Evolutionary conservation across 1,140 invertebrate species (phyloP), one percentile per base, ranked within the genome.

Genomic region (Tenebrio molitor): DNA sequence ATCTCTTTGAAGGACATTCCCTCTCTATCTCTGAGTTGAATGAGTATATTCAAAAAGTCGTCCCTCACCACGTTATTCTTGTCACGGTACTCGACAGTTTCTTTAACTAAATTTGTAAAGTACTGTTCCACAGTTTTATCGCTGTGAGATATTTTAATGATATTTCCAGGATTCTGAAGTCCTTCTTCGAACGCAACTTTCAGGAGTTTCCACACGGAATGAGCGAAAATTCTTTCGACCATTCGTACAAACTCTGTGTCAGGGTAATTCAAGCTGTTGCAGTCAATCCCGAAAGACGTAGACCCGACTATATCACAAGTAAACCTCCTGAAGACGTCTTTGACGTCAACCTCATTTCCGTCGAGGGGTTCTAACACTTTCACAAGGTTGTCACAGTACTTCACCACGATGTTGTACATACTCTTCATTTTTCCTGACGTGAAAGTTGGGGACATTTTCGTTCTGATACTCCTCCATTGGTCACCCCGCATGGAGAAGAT

Each of bases 21-120:
- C 19, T 14, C 33, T 23, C n/a, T 15, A 34, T 34, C 33, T 10
- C 41, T 53, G 14, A 69, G 33, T 66, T 67, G 63, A 25, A 86
- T 74, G 25, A 88, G 25, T 2, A 87, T 69, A 68, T 88, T 82
- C n/a, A 88, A 63, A 69, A 87, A 86, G 72, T 88, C 87, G 70
- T 86, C 79, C 8, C 82, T 74, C 0, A 77, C 75, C 0, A 84
- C 77, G 0, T 81, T 81, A n/a, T 83, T 82, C 8, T 80, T 71
- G 58, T 86, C 81, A 0, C 87, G 78, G 63, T 85, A 81, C 10
- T 81, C 71, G 34, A 86, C 80, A 0, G 84, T 84, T 6, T 84
- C 79, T 8, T 76, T 77, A 3, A 87, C 79, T 0, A 84, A 74
- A 0, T 75, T 77, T 0, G 84, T 74, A 64, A 87, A 86, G 72